Percentiles rank a stretch among this genome's conserved stretches.
Conservation (phyloP, 1,140 invertebrate genomes). For the Atta texana region DNA sequence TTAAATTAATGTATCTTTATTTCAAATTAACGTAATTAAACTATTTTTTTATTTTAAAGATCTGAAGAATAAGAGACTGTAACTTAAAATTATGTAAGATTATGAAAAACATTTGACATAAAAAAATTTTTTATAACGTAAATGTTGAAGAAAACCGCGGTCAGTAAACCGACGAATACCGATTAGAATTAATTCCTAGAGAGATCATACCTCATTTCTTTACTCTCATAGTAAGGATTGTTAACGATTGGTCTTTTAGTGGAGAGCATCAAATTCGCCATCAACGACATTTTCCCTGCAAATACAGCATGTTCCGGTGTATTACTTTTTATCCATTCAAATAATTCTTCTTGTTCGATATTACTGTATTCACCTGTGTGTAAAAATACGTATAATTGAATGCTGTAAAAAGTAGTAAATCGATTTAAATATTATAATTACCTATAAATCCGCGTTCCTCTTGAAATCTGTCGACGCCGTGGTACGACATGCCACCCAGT, state of each 20-base stretch:
- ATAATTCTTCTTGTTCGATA: slow-evolving; percentile 90
- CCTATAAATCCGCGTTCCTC: slow-evolving; percentile 81
- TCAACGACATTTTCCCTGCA: slow-evolving; percentile 94
- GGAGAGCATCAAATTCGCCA: slow-evolving; percentile 92
- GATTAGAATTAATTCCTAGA: background rate
- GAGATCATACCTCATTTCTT: slow-evolving; percentile 88
- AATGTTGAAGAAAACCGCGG: too few species aligned
- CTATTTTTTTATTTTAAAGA: too few species aligned
- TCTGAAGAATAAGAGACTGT: too few species aligned
- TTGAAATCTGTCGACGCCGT: slow-evolving; percentile 79
- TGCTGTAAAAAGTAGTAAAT: background rate
- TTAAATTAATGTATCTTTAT: too few species aligned
- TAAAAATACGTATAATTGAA: slow-evolving; percentile 32
- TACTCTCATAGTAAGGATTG: slow-evolving; percentile 94
- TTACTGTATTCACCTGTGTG: slow-evolving; percentile 90
- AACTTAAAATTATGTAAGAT: too few species aligned
- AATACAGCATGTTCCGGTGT: slow-evolving; percentile 89
- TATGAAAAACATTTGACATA: too few species aligned
- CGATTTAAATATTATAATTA: slow-evolving; percentile 54
- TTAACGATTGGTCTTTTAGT: slow-evolving; percentile 92
- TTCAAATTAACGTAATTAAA: too few species aligned
- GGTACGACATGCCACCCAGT: slow-evolving; percentile 81
- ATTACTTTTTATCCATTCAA: slow-evolving; percentile 91
- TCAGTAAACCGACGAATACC: too few species aligned
- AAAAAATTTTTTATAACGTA: too few species aligned